Conservation (phyloP, 2,113 vertebrate genomes). For the Pelvicachromis taeniatus region DNA sequence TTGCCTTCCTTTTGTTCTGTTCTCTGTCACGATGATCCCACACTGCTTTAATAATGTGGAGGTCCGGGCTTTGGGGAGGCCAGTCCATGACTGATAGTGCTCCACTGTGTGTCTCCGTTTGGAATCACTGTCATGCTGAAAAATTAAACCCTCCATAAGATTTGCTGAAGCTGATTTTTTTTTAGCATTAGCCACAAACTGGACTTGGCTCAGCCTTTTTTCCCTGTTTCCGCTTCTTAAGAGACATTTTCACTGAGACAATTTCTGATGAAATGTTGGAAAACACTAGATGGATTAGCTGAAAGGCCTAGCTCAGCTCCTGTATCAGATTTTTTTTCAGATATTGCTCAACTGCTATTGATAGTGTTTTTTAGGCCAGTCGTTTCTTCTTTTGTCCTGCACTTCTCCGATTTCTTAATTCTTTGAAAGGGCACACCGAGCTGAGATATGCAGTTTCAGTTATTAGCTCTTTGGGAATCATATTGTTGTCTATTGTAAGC, state of each 20-base stretch:
- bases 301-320: neutral
- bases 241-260: neutral
- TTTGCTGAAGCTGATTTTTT: neutral
- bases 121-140: neutral
- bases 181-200: neutral
- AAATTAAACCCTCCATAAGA: neutral
- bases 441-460: neutral
- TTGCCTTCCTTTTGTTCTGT: neutral
- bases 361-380: neutral
- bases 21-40: neutral
- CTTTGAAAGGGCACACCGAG: neutral
- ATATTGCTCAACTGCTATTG: neutral
- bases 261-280: neutral
- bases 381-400: neutral
- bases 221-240: neutral
- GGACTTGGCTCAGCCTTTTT: neutral
- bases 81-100: neutral
- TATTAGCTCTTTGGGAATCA: neutral
- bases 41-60: neutral
- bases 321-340: neutral
- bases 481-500: neutral
- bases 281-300: neutral
- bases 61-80: neutral
- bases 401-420: neutral
- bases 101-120: neutral